Base-by-base conservation (phyloP, 1,140 invertebrate species). In the Gonatopus flavifemur region DNA sequence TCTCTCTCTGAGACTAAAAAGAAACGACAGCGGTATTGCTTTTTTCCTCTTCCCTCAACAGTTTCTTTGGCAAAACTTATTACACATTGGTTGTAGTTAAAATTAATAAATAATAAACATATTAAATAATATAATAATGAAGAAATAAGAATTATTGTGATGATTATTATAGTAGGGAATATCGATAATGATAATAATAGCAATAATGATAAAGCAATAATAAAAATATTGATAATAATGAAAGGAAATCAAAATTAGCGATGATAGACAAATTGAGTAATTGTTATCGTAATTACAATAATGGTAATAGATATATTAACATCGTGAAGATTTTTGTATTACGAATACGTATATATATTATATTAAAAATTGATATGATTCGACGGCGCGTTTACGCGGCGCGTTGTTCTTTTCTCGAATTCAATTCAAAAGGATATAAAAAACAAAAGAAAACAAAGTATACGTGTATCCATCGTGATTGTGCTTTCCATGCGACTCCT, bases 21-120 rank as follows among this genome's bases (percentile, higher is more conserved):
- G n/a, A n/a, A 67, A 60, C 38, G 41, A 66, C 62, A 67, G 67
- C 61, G 64, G 66, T 72, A 72, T 74, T 71, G 68, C 65, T 64
- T 44, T 58, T n/a, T n/a, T n/a, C n/a, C n/a, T n/a, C n/a, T n/a
- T n/a, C n/a, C n/a, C 28, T 61, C 52, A 39, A 66, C 59, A 44
- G 49, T 43, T 75, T 78, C 76, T 78, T 78, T 78, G 76, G 76
- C 74, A 78, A 78, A 76, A 76, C 72, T 77, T 77, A 78, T 78
- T 78, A 78, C 76, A 78, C 76, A 74, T 74, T 76, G 62, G 67
- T 78, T 67, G 66, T 70, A 59, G 55, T 64, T 71, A 74, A 47
- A 72, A 67, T 75, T 72, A 77, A 78, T 77, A 75, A 78, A 78
- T 76, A 75, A 71, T 67, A 70, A 72, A 73, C 59, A 59, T 54